These are phyloP conservation scores for Falco columbarius DNA, from an alignment of 2,797 vertebrate genomes.

Conservation along the genomic window DNA sequence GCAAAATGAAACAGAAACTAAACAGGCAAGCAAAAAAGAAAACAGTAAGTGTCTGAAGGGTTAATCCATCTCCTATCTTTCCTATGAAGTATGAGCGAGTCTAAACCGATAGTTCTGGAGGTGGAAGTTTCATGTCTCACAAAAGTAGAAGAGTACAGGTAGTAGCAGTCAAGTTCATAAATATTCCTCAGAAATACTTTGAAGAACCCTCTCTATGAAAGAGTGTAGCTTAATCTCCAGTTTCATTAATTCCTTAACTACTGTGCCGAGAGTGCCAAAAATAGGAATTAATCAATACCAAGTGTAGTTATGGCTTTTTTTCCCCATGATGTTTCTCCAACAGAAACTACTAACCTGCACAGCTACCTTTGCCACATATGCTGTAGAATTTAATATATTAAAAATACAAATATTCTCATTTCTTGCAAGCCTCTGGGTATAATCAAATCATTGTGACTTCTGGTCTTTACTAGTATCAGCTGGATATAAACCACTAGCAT, in stretches of 20 bases:
- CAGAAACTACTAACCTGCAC: constrained; percentile 7
- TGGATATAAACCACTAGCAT: background rate
- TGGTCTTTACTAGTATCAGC: background rate
- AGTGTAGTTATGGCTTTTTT: background rate
- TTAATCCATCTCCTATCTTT: background rate
- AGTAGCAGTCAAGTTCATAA: constrained; percentile 56
- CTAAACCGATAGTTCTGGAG: constrained; percentile 5
- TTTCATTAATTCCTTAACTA: constrained; percentile 68
- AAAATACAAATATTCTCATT: background rate
- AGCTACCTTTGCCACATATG: background rate
- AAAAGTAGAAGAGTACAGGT: constrained; percentile 7
- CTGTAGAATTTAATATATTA: background rate
- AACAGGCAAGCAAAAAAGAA: background rate
- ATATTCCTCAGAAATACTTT: constrained; percentile 59
- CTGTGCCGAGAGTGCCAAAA: constrained; percentile 20
- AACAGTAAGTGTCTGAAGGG: background rate
- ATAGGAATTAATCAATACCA: constrained; percentile 51
- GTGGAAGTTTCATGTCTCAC: constrained; percentile 37
- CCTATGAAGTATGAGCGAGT: background rate
- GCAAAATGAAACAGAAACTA: background rate
- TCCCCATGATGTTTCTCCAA: background rate
- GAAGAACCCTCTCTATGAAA: constrained; percentile 56
- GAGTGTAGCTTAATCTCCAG: constrained; percentile 46
- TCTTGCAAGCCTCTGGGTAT: background rate
- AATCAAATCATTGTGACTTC: background rate